A percentile compares a stretch with the other conserved stretches of the same genome.
phyloP scores from a whole-genome alignment of 2,888 invertebrate genomes.

The Strigamia maritima region DNA sequence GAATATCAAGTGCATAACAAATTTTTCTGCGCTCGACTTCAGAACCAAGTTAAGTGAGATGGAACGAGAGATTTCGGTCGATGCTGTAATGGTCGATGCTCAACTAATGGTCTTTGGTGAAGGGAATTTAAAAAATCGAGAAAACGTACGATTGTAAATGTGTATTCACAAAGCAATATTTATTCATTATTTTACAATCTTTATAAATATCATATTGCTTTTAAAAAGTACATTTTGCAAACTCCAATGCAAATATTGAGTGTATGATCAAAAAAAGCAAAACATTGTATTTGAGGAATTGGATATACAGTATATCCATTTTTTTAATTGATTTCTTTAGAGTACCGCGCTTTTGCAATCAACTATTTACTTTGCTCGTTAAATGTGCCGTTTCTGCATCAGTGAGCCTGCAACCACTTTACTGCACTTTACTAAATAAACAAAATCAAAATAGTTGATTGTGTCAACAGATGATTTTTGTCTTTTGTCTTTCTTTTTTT shows the following conservation, averaged over 20 bases:
- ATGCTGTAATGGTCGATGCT: conserved; percentile 11
- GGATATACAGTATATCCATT: no score
- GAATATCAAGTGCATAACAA: conserved; percentile 14
- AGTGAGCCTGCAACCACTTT: not conserved
- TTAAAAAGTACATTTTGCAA: no score
- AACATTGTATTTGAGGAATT: no score
- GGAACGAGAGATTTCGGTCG: conserved; percentile 22
- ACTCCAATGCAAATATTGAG: no score
- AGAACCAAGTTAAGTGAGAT: conserved; percentile 7
- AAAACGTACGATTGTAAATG: no score
- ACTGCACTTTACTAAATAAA: not conserved
- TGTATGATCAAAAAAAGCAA: no score
- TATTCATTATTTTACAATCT: no score
- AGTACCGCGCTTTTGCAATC: not conserved
- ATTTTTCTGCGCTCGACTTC: not conserved
- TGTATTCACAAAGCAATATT: no score
- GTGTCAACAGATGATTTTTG: no score
- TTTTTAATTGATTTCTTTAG: no score
- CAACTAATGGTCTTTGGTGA: not conserved
- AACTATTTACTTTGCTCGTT: not conserved
- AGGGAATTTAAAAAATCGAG: not conserved
- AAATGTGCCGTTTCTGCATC: not conserved
- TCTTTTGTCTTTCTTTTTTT: no score
- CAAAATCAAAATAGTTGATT: not conserved
- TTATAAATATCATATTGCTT: no score